Evolutionary conservation across 23 tunicate species (phyloP).

Genomic region (Oikopleura vanhoeffeni): DNA sequence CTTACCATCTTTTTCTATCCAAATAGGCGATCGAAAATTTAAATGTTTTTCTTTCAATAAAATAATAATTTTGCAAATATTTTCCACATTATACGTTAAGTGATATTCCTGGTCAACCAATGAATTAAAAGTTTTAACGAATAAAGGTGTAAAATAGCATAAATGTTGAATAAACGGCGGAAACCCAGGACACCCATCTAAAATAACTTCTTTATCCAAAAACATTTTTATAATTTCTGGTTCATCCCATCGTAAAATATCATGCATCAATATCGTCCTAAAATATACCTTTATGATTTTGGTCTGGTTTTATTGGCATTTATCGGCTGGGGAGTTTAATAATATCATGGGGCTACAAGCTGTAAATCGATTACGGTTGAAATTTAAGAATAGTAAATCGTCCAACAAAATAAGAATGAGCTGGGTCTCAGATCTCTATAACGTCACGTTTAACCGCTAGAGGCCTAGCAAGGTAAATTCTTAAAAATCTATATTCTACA

Average conservation of each 20-base stretch:
- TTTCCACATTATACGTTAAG: not conserved
- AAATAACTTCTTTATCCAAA: not conserved
- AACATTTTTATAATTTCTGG: not conserved
- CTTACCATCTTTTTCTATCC: constrained; percentile 10
- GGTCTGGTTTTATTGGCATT: no score
- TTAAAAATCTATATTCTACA: no score
- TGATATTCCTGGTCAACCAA: not conserved
- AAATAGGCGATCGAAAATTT: not conserved
- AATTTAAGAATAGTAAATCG: no score
- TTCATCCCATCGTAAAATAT: not conserved
- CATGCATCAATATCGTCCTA: constrained; percentile 5
- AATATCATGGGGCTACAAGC: no score
- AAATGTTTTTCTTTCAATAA: not conserved
- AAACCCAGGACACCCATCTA: not conserved
- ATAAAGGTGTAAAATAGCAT: not conserved
- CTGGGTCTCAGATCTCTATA: no score
- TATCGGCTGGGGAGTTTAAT: no score
- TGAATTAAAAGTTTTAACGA: not conserved
- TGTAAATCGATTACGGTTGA: no score
- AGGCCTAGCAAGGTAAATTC: no score
- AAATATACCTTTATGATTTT: not conserved
- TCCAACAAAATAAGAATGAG: no score
- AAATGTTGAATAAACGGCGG: constrained; percentile 6
- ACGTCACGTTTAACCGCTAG: no score
- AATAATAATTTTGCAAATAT: not conserved